Percentiles rank a stretch among this genome's conserved stretches.
phyloP scores from a whole-genome alignment of 2,113 vertebrate genomes.

The Candoia aspera region DNA sequence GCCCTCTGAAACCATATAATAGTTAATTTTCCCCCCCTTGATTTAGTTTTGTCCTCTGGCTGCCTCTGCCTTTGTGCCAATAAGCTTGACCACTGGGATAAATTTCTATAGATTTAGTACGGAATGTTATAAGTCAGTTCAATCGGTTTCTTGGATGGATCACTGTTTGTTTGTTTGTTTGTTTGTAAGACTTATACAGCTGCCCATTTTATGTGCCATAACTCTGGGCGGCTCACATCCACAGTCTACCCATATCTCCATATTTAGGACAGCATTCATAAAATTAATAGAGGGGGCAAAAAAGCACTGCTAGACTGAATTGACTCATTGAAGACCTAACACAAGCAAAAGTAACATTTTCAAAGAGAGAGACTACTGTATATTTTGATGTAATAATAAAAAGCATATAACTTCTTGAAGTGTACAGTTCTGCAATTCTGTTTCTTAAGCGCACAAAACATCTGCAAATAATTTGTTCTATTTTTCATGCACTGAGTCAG shows the following conservation, averaged over 20 bases:
- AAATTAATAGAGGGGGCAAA: not conserved
- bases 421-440: not conserved
- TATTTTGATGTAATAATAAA: not conserved
- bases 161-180: not conserved
- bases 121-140: not conserved
- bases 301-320: not conserved
- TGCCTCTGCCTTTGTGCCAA: no score
- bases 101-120: not conserved
- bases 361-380: not conserved
- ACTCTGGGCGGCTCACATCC: not conserved
- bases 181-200: not conserved
- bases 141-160: not conserved
- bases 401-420: not conserved
- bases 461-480: no score
- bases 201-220: not conserved
- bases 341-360: not conserved
- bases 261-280: not conserved
- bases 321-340: not conserved
- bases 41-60: no score
- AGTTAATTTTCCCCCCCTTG: no score
- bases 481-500: no score
- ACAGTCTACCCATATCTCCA: not conserved
- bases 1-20: no score
- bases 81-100: no score
- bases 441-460: not conserved